Percentiles rank a stretch among this genome's conserved stretches.
Conservation (phyloP, 2,113 vertebrate genomes). For the Cavia aperea region DNA sequence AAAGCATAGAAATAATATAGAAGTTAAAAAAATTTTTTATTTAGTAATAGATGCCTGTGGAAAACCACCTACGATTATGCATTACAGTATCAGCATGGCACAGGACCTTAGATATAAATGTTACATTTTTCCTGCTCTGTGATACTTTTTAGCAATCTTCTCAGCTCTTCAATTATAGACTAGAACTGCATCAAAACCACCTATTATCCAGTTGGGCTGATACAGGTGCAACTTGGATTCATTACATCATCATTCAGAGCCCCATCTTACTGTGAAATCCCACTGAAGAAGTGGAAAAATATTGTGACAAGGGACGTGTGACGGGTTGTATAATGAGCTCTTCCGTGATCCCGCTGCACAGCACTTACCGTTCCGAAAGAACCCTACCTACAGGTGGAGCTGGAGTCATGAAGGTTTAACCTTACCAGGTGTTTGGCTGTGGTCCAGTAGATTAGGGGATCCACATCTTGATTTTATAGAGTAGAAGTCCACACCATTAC, state of each 20-base stretch:
- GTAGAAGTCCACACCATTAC: neutral
- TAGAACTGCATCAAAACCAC: slow-evolving; percentile 5
- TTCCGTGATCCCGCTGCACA: neutral
- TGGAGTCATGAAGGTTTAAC: neutral
- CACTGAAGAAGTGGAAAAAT: neutral
- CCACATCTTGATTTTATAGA: neutral
- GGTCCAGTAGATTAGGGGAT: neutral
- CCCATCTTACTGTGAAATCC: slow-evolving; percentile 21
- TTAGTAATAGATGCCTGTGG: slow-evolving; percentile 61
- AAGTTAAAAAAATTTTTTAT: slow-evolving; percentile 17
- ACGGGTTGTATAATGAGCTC: slow-evolving; percentile 1
- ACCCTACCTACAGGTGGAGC: neutral
- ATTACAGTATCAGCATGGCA: slow-evolving; percentile 18
- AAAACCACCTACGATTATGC: slow-evolving; percentile 18
- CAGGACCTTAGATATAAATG: slow-evolving; percentile 51
- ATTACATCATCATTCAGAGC: slow-evolving; percentile 8
- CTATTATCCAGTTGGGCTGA: slow-evolving; percentile 9
- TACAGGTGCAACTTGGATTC: neutral
- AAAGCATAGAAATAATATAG: too few relatives aligned
- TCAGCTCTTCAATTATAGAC: slow-evolving; percentile 51
- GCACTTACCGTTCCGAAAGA: neutral
- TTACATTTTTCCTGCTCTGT: slow-evolving; percentile 34
- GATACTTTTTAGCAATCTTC: slow-evolving; percentile 37
- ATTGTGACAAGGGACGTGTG: neutral
- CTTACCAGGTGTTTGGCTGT: neutral